Evolutionary conservation across 2,113 vertebrate genomes (phyloP).

Genomic region (Axis porcinus): DNA sequence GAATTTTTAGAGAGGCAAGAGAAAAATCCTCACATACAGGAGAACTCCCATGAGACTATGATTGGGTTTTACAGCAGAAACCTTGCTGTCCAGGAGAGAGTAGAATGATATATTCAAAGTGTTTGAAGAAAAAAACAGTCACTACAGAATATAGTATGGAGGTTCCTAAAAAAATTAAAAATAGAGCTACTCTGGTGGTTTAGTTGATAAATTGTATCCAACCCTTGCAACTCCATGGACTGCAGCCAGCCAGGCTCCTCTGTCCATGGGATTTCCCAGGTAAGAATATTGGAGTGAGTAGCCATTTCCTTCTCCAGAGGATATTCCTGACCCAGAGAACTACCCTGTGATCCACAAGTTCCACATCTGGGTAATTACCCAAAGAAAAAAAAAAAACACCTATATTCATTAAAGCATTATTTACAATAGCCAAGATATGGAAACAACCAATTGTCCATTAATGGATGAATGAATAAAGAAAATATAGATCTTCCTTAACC

Average conservation of each 20-base stretch:
- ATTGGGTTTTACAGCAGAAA: not conserved
- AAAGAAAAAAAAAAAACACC: not conserved
- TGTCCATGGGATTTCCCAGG: not conserved
- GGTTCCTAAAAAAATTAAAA: not conserved
- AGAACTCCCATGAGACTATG: not conserved
- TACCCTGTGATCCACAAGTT: not conserved
- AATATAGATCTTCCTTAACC: not conserved
- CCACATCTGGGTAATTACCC: not conserved
- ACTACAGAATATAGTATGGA: not conserved
- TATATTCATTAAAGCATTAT: not conserved
- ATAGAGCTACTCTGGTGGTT: not conserved
- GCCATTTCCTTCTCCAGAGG: not conserved
- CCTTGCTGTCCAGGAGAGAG: not conserved
- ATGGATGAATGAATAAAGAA: not conserved
- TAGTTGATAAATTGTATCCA: not conserved
- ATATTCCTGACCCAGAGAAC: not conserved
- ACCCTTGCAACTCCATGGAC: not conserved
- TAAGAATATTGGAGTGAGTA: not conserved
- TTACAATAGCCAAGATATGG: not conserved
- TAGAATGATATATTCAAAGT: not conserved
- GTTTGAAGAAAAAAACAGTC: not conserved
- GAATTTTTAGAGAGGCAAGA: not conserved
- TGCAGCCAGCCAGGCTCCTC: not conserved
- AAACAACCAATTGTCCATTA: not conserved
- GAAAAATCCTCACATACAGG: not conserved